Evolutionary conservation across 2,113 vertebrate genomes (phyloP).

Genomic region (Pseudolaguvia tuberculata): DNA sequence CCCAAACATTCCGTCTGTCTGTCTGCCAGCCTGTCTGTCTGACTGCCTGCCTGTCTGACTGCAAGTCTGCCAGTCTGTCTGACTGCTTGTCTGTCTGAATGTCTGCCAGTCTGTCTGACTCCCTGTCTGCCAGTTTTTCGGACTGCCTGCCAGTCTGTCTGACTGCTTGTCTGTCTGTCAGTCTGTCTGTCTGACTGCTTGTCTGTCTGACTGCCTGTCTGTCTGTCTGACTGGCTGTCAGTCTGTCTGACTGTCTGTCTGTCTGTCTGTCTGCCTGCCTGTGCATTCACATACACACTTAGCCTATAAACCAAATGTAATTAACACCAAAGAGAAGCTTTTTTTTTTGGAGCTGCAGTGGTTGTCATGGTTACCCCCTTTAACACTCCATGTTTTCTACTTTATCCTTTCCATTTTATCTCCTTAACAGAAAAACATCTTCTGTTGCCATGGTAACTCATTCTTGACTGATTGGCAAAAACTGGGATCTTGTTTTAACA

Average conservation of each 20-base stretch:
- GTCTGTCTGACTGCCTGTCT: too few relatives aligned
- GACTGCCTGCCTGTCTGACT: not conserved
- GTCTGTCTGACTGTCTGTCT: not conserved
- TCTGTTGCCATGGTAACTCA: slow-evolving; percentile 41
- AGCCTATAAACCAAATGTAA: slow-evolving; percentile 11
- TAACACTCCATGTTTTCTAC: slow-evolving; percentile 31
- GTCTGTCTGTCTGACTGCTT: too few relatives aligned
- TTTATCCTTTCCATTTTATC: slow-evolving; percentile 24
- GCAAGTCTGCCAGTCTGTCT: not conserved
- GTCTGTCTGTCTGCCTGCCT: not conserved
- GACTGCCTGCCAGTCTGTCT: too few relatives aligned
- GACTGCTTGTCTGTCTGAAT: too few relatives aligned
- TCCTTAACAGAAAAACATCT: slow-evolving; percentile 13
- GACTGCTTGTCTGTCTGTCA: too few relatives aligned
- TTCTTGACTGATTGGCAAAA: slow-evolving; percentile 23
- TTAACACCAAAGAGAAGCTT: slow-evolving; percentile 7
- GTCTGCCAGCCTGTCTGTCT: too few relatives aligned
- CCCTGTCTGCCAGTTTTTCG: too few relatives aligned
- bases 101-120: too few relatives aligned
- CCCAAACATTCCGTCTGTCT: not conserved
- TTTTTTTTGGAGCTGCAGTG: not conserved
- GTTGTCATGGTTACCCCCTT: slow-evolving; percentile 56
- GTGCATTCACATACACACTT: not conserved
- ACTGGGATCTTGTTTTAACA: not conserved
- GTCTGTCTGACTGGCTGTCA: not conserved